These are phyloP conservation scores for Hirtodrosophila cameraria DNA, from an alignment of 2,888 invertebrate species.

Conservation along the genomic window DNA sequence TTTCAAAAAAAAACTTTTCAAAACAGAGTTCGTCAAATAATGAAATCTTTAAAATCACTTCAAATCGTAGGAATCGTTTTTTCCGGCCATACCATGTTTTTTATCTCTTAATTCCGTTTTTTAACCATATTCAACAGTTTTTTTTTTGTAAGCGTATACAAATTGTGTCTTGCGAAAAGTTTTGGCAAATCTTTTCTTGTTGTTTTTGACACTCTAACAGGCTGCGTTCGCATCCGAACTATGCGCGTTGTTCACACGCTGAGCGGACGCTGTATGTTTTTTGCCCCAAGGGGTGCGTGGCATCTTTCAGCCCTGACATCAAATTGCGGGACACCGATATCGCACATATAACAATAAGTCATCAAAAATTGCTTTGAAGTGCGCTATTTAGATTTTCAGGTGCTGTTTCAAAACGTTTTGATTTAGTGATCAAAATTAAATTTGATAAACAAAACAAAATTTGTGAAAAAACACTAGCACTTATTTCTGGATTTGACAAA, in stretches of 20 bases:
- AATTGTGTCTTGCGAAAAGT: constrained; percentile 12
- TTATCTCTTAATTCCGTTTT: no score
- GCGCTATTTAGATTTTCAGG: constrained; percentile 34
- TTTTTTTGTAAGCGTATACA: constrained; percentile 33
- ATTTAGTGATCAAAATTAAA: constrained; percentile 59
- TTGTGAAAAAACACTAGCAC: neutral
- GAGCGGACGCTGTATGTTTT: constrained; percentile 14
- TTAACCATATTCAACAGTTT: no score
- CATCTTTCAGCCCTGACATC: constrained; percentile 76
- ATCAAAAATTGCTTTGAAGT: constrained; percentile 23
- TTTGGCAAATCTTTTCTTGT: constrained; percentile 32
- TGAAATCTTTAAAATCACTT: no score
- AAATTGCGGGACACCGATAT: constrained; percentile 55
- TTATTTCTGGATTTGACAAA: neutral
- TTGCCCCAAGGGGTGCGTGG: constrained; percentile 54
- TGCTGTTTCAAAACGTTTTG: constrained; percentile 17
- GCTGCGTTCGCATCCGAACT: constrained; percentile 69
- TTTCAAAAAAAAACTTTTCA: no score
- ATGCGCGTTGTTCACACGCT: constrained; percentile 79
- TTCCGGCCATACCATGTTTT: no score
- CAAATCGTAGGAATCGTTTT: no score
- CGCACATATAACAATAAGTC: constrained; percentile 44
- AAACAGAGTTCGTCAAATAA: no score
- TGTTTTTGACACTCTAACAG: constrained; percentile 44
- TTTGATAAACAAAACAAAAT: neutral